phyloP scores from a whole-genome alignment of 1,140 invertebrate genomes.

The Drosophila albomicans region DNA sequence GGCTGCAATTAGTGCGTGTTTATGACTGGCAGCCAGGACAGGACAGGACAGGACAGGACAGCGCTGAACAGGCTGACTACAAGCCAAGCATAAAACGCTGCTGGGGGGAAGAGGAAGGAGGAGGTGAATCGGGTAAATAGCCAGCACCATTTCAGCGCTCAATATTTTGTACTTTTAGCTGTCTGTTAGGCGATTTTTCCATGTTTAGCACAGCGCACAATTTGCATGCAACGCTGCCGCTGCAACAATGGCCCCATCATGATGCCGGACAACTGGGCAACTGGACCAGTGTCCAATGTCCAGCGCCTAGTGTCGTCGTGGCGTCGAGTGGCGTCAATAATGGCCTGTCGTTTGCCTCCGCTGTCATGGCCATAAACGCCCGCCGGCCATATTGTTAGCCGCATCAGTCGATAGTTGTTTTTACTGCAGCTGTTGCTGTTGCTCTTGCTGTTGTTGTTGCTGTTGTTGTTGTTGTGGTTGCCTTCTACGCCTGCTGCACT shows the following conservation, averaged over 20 bases:
- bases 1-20: slow-evolving; percentile 81
- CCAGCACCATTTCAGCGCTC: slow-evolving; percentile 64
- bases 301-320: slow-evolving; percentile 47
- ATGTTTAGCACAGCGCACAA: slow-evolving; percentile 61
- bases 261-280: slow-evolving; percentile 37
- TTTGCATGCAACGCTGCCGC: slow-evolving; percentile 66
- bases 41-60: too few relatives aligned
- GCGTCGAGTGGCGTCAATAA: slow-evolving; percentile 80
- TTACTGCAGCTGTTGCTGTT: slow-evolving; percentile 31
- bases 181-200: slow-evolving; percentile 51
- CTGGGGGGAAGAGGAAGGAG: too few relatives aligned
- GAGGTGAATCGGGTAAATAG: slow-evolving; percentile 29
- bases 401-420: slow-evolving; percentile 71
- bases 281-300: slow-evolving; percentile 27
- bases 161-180: slow-evolving; percentile 69
- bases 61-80: slow-evolving; percentile 2
- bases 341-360: slow-evolving; percentile 73
- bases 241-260: slow-evolving; percentile 45
- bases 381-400: slow-evolving; percentile 76
- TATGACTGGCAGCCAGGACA: slow-evolving; percentile 61
- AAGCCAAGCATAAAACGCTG: neutral
- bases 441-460: neutral
- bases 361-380: slow-evolving; percentile 74
- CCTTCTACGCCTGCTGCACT: slow-evolving; percentile 53
- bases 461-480: slow-evolving; percentile 8